Conservation (phyloP, 2,888 invertebrate species). For the Euzetes globulus region DNA sequence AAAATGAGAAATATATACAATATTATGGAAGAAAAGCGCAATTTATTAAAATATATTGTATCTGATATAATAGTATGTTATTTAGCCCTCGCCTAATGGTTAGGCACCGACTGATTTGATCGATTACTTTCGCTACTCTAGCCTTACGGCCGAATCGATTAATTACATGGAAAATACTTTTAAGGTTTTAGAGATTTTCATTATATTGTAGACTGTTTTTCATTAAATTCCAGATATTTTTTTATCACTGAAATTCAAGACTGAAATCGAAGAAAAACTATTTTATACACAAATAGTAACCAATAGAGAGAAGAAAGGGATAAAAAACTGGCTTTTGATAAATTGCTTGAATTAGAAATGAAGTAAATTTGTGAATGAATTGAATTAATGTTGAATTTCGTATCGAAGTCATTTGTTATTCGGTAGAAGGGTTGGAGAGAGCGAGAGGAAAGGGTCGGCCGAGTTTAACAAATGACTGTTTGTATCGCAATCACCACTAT, state of each 20-base stretch:
- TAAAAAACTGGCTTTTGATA: background rate
- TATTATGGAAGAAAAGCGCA: background rate
- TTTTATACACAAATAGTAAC: background rate
- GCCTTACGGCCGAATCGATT: background rate
- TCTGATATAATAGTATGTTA: background rate
- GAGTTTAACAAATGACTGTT: background rate
- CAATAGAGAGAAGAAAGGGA: background rate
- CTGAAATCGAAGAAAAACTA: background rate
- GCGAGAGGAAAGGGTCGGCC: background rate
- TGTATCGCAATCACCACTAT: background rate
- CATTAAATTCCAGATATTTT: background rate
- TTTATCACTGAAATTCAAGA: background rate
- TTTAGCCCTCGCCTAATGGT: background rate
- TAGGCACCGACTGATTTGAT: background rate
- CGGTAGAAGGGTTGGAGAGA: background rate
- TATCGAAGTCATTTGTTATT: background rate
- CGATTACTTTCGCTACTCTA: conserved; percentile 2
- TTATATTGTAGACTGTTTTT: background rate
- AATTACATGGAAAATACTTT: background rate
- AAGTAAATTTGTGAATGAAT: conserved; percentile 1
- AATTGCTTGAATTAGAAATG: background rate
- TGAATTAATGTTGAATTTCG: background rate
- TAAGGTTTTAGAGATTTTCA: background rate
- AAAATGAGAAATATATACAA: background rate
- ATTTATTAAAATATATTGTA: background rate